A percentile compares a stretch with the other conserved stretches of the same genome.
Conservation (phyloP, 23 tunicate genomes). For the Halocynthia roretzi region DNA sequence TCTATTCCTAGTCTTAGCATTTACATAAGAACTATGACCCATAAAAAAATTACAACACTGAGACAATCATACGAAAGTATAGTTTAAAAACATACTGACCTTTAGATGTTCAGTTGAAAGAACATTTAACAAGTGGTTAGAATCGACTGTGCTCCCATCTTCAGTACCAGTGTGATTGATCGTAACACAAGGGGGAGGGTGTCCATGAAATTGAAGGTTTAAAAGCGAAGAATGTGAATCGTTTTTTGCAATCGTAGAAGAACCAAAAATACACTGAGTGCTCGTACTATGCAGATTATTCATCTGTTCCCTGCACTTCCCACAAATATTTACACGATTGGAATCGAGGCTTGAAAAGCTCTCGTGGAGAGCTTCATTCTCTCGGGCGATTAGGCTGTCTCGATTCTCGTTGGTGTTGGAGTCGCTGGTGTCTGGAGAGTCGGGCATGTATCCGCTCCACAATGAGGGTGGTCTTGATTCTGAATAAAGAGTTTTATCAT, state of each 20-base stretch:
- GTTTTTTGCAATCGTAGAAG: neutral
- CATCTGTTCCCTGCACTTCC: constrained; percentile 4
- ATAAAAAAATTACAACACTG: too few relatives aligned
- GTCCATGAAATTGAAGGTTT: too few relatives aligned
- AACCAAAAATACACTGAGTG: constrained; percentile 4
- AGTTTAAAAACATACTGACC: too few relatives aligned
- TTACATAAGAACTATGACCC: too few relatives aligned
- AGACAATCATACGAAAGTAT: too few relatives aligned
- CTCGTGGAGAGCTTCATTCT: neutral
- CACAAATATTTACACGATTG: neutral
- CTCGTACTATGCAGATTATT: neutral
- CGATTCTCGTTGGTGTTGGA: constrained; percentile 6
- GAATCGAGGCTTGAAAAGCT: neutral
- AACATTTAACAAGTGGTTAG: too few relatives aligned
- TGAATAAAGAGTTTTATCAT: too few relatives aligned
- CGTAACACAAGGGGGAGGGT: too few relatives aligned
- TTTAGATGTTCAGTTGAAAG: too few relatives aligned
- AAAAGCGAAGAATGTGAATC: neutral
- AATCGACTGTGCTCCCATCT: too few relatives aligned
- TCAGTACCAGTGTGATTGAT: too few relatives aligned
- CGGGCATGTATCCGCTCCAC: constrained; percentile 43
- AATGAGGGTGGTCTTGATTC: neutral
- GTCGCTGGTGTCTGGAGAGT: constrained; percentile 27
- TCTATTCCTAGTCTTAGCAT: neutral
- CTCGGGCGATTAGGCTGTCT: neutral